Evolutionary conservation across 1,140 invertebrate species (phyloP).

Genomic region (Euwallacea fornicatus): DNA sequence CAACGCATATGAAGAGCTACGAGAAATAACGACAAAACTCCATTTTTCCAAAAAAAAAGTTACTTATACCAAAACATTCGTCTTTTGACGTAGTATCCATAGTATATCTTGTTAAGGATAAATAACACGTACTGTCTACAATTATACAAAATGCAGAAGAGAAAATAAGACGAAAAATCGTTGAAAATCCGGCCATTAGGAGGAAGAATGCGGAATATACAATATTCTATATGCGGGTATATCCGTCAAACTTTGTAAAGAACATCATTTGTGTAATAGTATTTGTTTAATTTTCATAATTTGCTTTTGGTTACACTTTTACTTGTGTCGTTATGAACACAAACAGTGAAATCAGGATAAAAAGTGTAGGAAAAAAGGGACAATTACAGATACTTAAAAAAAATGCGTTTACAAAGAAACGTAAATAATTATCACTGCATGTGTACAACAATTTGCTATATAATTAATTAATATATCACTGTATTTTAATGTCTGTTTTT

Average conservation of each 20-base stretch:
- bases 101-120: neutral
- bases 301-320: no score
- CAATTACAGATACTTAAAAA: neutral
- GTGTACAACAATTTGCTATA: neutral
- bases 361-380: neutral
- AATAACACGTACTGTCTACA: neutral
- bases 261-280: neutral
- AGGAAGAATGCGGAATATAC: neutral
- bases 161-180: neutral
- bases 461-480: no score
- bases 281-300: neutral
- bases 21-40: neutral
- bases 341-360: neutral
- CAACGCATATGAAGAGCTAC: neutral
- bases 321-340: neutral
- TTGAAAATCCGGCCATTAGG: neutral
- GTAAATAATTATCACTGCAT: neutral
- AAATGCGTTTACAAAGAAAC: neutral
- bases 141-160: neutral
- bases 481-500: no score
- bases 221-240: neutral
- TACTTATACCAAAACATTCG: neutral
- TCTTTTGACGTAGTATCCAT: neutral
- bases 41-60: constrained; percentile 3
- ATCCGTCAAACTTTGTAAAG: neutral